Evolutionary conservation across 1,140 invertebrate species (phyloP).

Genomic region (Lordiphosa clarofinis): DNA sequence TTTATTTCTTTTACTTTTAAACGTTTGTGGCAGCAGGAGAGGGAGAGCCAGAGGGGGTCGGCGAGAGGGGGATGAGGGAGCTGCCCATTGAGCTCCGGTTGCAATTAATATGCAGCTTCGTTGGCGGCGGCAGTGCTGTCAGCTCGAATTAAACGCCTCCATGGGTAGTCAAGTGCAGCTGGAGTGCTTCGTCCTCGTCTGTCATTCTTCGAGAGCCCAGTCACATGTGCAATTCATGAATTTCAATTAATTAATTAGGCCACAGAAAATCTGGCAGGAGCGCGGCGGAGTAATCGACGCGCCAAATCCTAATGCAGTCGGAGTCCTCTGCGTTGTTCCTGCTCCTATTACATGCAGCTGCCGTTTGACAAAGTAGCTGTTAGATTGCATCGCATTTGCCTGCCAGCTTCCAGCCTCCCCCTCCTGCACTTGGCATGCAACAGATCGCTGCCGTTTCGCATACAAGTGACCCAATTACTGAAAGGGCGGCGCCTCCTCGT

Average conservation of each 20-base stretch:
- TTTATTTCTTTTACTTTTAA: constrained; percentile 53
- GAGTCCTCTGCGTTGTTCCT: constrained; percentile 33
- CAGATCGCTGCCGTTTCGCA: constrained; percentile 75
- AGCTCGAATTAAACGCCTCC: constrained; percentile 43
- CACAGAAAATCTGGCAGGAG: constrained; percentile 60
- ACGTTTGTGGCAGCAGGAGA: constrained; percentile 16
- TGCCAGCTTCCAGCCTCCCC: constrained; percentile 3
- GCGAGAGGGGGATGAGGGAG: background rate
- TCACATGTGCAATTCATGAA: constrained; percentile 75
- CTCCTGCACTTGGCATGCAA: constrained; percentile 58
- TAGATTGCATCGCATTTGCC: constrained; percentile 69
- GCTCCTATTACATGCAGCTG: constrained; percentile 52
- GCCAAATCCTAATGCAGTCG: constrained; percentile 54
- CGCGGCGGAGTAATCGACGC: constrained; percentile 42
- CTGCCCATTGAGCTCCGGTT: constrained; percentile 65
- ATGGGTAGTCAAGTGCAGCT: constrained; percentile 15
- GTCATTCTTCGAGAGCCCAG: constrained; percentile 46
- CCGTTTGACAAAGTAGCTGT: constrained; percentile 71
- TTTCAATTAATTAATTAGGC: constrained; percentile 76
- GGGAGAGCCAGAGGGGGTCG: background rate
- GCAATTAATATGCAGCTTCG: constrained; percentile 67
- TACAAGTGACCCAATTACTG: constrained; percentile 73
- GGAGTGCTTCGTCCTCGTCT: constrained; percentile 10
- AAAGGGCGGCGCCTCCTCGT: constrained; percentile 3
- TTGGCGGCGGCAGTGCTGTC: constrained; percentile 34